phyloP scores from a whole-genome alignment of 2,888 invertebrate species.

The Orthosia incerta region DNA sequence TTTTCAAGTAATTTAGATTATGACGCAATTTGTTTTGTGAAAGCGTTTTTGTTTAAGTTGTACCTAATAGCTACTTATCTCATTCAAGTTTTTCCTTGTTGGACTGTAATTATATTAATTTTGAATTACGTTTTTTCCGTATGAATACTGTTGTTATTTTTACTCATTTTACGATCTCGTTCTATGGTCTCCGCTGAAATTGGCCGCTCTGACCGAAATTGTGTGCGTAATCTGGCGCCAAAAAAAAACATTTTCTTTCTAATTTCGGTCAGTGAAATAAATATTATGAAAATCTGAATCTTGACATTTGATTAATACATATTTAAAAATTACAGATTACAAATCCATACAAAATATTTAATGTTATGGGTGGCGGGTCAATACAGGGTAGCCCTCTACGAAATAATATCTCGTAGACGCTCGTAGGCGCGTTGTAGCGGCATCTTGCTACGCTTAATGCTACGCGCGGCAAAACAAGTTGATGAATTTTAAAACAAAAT shows the following conservation, averaged over 20 bases:
- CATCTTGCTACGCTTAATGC: neutral
- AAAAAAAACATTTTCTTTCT: neutral
- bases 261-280: too few relatives aligned
- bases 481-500: too few relatives aligned
- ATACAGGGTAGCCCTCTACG: neutral
- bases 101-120: constrained; percentile 14
- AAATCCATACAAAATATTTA: too few relatives aligned
- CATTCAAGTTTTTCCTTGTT: constrained; percentile 13
- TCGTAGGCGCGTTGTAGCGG: constrained; percentile 1
- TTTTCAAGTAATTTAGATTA: constrained; percentile 27
- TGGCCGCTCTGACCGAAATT: neutral
- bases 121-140: neutral
- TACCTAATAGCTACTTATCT: constrained; percentile 12
- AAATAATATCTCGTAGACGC: neutral
- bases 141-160: neutral
- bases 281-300: too few relatives aligned
- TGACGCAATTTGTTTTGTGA: constrained; percentile 25
- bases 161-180: neutral
- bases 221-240: neutral
- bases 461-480: neutral
- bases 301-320: too few relatives aligned
- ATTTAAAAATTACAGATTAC: too few relatives aligned
- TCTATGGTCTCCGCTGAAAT: neutral
- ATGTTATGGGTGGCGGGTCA: neutral
- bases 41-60: constrained; percentile 18